These are phyloP conservation scores for Lissonota sp. DNA, from an alignment of 2,888 invertebrate genomes.

Conservation along the genomic window DNA sequence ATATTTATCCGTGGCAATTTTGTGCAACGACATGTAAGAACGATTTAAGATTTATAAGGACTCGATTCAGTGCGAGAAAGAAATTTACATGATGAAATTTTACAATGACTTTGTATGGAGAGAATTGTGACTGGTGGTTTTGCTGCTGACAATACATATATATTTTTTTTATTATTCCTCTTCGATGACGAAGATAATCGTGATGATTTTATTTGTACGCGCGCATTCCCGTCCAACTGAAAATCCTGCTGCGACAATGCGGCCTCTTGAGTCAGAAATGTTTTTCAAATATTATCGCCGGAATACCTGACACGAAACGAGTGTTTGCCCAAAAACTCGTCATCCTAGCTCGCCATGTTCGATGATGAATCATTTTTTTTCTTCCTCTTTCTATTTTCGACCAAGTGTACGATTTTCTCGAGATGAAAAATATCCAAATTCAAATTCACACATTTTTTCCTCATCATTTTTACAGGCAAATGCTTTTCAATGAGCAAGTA, in stretches of 20 bases:
- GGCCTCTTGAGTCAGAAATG: not conserved
- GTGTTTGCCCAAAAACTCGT: conserved; percentile 38
- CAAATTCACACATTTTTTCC: no score
- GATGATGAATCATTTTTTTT: conserved; percentile 47
- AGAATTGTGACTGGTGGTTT: no score
- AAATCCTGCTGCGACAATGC: not conserved
- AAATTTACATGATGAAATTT: not conserved
- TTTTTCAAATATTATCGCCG: not conserved
- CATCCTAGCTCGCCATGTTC: conserved; percentile 21
- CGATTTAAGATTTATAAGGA: not conserved
- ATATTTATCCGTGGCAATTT: not conserved
- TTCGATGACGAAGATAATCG: not conserved
- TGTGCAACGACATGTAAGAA: not conserved
- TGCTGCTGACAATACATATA: not conserved
- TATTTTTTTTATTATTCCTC: not conserved
- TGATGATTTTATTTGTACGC: not conserved
- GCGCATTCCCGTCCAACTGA: not conserved
- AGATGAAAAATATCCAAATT: no score
- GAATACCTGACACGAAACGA: conserved; percentile 21
- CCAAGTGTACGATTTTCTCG: not conserved
- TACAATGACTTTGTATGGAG: no score
- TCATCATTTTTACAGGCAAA: no score
- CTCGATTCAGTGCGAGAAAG: not conserved
- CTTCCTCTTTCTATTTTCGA: not conserved
- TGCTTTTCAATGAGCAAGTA: no score